Percentiles rank a stretch among this genome's conserved stretches.
Evolutionary conservation across 2,797 vertebrate species (phyloP).

Genomic region (Choloepus didactylus): DNA sequence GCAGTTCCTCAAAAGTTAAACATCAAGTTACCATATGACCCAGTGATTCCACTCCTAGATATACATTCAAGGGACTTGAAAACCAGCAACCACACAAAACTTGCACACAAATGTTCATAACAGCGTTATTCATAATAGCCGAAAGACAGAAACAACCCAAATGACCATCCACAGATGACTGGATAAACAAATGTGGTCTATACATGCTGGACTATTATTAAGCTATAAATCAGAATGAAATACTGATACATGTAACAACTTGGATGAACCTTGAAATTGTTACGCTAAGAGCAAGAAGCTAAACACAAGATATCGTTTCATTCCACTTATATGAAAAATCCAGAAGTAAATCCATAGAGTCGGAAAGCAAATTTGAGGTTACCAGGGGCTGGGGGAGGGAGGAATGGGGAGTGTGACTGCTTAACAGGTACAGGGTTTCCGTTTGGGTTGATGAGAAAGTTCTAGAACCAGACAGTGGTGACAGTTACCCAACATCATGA

Average conservation of each 20-base stretch:
- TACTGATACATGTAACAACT: too few species aligned
- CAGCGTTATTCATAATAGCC: background rate
- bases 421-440: background rate
- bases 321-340: background rate
- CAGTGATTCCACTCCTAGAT: background rate
- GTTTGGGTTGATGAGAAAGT: background rate
- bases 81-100: background rate
- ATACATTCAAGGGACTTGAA: constrained; percentile 14
- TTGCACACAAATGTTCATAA: background rate
- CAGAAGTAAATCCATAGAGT: background rate
- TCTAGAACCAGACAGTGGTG: background rate
- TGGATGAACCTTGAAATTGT: background rate
- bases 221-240: background rate
- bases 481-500: background rate
- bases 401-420: background rate
- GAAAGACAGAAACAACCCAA: background rate
- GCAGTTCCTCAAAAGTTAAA: background rate
- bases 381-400: background rate
- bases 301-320: background rate
- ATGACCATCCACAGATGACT: background rate
- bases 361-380: background rate
- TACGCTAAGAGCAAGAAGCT: background rate
- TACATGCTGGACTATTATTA: background rate
- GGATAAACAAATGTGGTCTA: background rate
- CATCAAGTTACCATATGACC: background rate